phyloP scores from a whole-genome alignment of 2,113 vertebrate genomes.

The Tyrannus savana region DNA sequence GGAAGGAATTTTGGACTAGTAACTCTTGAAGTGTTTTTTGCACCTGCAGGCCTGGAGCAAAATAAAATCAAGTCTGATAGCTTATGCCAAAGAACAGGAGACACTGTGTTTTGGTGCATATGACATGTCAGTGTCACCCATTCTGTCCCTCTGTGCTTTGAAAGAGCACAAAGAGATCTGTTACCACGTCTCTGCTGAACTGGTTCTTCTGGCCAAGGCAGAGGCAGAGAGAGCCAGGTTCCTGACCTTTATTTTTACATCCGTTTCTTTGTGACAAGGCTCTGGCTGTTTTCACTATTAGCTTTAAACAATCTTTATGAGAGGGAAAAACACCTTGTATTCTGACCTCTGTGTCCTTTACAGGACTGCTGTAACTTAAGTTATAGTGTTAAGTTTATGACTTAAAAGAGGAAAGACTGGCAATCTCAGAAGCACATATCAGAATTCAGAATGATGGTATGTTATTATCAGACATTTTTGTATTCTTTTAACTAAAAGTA shows the following conservation, averaged over 20 bases:
- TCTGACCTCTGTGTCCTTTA: neutral
- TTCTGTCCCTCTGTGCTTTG: neutral
- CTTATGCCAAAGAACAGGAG: neutral
- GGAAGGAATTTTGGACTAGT: neutral
- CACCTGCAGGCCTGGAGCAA: neutral
- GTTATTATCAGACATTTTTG: conserved; percentile 11
- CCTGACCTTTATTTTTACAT: conserved; percentile 10
- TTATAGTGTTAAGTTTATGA: neutral
- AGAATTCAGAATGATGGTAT: neutral
- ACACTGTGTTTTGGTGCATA: neutral
- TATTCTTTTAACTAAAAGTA: neutral
- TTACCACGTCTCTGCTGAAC: neutral
- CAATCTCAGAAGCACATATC: neutral
- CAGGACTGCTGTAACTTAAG: neutral
- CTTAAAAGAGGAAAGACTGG: neutral
- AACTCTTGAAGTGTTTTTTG: neutral
- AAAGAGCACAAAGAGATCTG: neutral
- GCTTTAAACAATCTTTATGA: neutral
- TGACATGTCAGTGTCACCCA: neutral
- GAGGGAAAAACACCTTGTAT: neutral
- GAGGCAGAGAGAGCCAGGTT: neutral
- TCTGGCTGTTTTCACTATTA: neutral
- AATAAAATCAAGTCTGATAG: neutral
- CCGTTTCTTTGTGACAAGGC: neutral
- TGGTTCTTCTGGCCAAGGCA: neutral